Evolutionary conservation across 2,888 invertebrate species (phyloP).

Genomic region (Limnephilus lunatus): DNA sequence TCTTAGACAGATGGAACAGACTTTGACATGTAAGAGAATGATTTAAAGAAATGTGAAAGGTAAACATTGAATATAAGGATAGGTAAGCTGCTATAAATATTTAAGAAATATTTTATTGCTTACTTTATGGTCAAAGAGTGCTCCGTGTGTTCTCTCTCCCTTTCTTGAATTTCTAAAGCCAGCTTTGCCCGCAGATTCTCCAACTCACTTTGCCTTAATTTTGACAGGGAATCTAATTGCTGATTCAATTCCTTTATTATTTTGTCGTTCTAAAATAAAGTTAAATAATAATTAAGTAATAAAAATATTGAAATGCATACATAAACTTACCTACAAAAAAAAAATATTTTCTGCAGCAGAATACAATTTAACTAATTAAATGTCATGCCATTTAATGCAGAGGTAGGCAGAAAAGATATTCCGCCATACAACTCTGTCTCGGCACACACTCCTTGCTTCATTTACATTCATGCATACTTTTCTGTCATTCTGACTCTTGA

Average conservation of each 20-base stretch:
- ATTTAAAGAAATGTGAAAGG: not conserved
- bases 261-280: conserved; percentile 79
- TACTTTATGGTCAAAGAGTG: conserved; percentile 86
- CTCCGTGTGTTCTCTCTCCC: conserved; percentile 88
- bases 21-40: not conserved
- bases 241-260: conserved; percentile 78
- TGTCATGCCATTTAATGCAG: no score
- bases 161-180: conserved; percentile 86
- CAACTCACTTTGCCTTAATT: conserved; percentile 78
- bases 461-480: no score
- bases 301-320: not conserved
- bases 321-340: no score
- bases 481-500: no score
- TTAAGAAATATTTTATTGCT: conserved; percentile 62
- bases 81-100: not conserved
- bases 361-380: no score
- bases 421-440: no score
- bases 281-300: conserved; percentile 17
- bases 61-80: not conserved
- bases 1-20: not conserved
- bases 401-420: no score
- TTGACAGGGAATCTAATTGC: conserved; percentile 78
- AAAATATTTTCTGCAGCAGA: not conserved
- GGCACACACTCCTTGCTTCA: no score
- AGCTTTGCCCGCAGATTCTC: conserved; percentile 85